Base-by-base conservation (phyloP, 2,888 invertebrate genomes). In the Allacma fusca region DNA sequence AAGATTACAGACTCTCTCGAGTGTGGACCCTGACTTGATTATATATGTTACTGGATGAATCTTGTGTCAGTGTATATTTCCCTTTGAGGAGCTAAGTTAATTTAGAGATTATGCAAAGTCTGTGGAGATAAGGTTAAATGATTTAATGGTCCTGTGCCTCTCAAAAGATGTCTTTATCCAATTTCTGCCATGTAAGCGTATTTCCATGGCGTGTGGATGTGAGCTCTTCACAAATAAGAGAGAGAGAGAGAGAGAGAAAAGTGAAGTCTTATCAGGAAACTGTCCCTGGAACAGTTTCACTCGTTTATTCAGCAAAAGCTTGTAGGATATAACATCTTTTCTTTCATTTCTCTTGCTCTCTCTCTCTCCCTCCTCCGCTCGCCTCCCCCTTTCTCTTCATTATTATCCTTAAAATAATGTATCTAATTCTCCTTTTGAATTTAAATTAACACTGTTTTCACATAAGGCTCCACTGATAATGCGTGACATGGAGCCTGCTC, bases 111-210 rank as follows among this genome's bases (percentile, higher is more conserved):
- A 75, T 75, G 75, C 76, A 70, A 70, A 76, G 71, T 70, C 64
- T 71, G 23, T 70, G 43, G 40, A 76, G 77, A 77, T 77, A 77
- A 73, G 77, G 73, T 73, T 72, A 68, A 73, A 72, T 77, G 73
- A 76, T 71, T 71, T 76, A 76, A 76, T 76, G 76, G 76, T 70
- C 34, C 62, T 70, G 40, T 73, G 73, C 43, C 26, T 77, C 71
- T 73, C 64, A 68, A 73, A 73, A 73, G 72, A 73, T 67, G 76
- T 71, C 65, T 77, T 77, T 65, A 72, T 73, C 57, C 71, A 44
- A 77, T 73, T 77, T 77, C 68, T 68, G 73, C 73, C 64, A 21
- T 44, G 65, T 73, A 64, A 72, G 73, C 77, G 59, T 40, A 71
- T 76, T 76, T 76, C 40, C 70, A 64, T 72, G 69, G 43, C 24